These are phyloP conservation scores for Notocelia uddmanniana DNA, from an alignment of 2,888 invertebrate species.

Conservation along the genomic window DNA sequence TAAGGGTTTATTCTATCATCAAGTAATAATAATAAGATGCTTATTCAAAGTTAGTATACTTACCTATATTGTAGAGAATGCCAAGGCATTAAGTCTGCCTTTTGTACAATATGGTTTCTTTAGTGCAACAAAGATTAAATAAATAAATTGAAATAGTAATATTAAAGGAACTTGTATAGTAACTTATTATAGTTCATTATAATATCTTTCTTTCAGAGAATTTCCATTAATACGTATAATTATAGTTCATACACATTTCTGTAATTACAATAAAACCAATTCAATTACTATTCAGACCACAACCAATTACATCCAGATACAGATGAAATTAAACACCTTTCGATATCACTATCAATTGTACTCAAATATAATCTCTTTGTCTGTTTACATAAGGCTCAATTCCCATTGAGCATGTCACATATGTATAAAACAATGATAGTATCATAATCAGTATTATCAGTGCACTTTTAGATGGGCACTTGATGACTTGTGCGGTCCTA, in stretches of 20 bases:
- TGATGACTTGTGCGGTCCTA: constrained; percentile 16
- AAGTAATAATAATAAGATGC: no score
- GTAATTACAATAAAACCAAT: constrained; percentile 4
- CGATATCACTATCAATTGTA: not conserved
- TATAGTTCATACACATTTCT: not conserved
- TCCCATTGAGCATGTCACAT: not conserved
- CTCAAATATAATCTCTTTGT: constrained; percentile 1
- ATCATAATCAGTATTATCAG: constrained; percentile 17
- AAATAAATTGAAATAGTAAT: no score
- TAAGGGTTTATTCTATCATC: no score
- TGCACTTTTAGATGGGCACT: constrained; percentile 20
- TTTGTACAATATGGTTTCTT: no score
- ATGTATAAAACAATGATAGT: constrained; percentile 10
- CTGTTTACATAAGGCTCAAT: constrained; percentile 2
- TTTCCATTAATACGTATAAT: not conserved
- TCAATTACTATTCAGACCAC: constrained; percentile 8
- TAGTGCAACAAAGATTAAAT: no score
- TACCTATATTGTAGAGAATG: no score
- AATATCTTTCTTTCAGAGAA: no score
- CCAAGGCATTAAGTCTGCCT: no score
- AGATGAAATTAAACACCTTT: constrained; percentile 11
- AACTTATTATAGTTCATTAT: no score
- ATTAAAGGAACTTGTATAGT: no score
- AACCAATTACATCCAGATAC: constrained; percentile 9
- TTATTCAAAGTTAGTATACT: no score